phyloP scores from a whole-genome alignment of 2,113 vertebrate genomes.

The Actenoides hombroni region DNA sequence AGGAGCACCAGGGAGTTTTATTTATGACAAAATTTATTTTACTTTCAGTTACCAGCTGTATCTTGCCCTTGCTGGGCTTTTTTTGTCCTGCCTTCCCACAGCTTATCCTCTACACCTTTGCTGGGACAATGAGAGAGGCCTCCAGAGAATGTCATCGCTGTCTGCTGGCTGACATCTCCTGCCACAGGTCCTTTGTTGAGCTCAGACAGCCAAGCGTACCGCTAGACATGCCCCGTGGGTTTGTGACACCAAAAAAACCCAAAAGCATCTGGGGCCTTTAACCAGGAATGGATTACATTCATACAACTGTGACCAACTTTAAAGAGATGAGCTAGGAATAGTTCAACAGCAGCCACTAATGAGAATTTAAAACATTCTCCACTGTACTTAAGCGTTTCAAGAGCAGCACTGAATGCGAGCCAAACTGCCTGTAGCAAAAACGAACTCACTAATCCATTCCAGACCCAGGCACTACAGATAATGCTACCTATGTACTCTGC shows the following conservation, averaged over 20 bases:
- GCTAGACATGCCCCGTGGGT: background rate
- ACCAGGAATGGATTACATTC: background rate
- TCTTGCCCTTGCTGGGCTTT: background rate
- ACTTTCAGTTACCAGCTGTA: background rate
- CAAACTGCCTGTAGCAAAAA: background rate
- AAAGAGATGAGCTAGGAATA: conserved; percentile 6
- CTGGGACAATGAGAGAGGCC: background rate
- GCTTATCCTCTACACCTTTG: background rate
- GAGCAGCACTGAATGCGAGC: background rate
- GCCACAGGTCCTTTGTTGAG: background rate
- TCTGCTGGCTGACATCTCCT: background rate
- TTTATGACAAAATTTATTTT: background rate
- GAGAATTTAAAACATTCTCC: conserved; percentile 3
- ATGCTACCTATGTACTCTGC: background rate
- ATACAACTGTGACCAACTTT: background rate
- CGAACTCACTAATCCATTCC: background rate
- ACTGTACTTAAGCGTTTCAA: background rate
- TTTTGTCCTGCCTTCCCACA: background rate
- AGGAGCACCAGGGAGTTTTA: background rate
- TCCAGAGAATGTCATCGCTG: background rate
- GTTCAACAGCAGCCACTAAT: background rate
- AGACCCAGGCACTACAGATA: background rate
- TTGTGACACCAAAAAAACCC: background rate
- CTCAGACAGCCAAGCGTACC: background rate
- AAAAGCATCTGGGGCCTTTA: background rate